Evolutionary conservation across 2,888 invertebrate genomes (phyloP), one percentile per base, ranked within the genome.

Genomic region (Synanthedon vespiformis): DNA sequence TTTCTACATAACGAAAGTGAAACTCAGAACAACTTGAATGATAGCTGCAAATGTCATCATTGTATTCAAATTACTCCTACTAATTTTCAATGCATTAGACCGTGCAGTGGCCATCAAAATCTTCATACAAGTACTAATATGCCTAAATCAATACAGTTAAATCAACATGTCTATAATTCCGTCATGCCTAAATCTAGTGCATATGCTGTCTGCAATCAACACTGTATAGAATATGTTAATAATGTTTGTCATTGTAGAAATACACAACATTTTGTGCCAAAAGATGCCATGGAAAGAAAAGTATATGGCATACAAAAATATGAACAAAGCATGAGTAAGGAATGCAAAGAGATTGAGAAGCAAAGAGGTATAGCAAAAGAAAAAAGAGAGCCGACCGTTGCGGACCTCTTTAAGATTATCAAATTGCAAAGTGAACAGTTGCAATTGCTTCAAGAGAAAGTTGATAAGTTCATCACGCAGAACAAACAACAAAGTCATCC

Each of bases 351-450:
- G 49, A 57, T 80, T 40, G 78, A 82, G 58, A 77, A 71, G 58
- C 74, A 77, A 58, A 50, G n/a, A 34, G 75, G 70, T 56, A 50
- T 79, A 10, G 54, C 56, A 1, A 83, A 80, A 58, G 84, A 86
- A 50, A 83, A 80, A 61, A 67, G 80, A 53, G 89, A 90, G 63
- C 89, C 90, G 10, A 88, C 89, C 18, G 88, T 89, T 18, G 79
- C 84, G 53, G 90, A 92, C 65, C 73, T 92, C 52, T 84, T 92
- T 56, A 89, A 90, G 67, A 89, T 92, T 55, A 90, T 92, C 48
- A 89, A 91, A 65, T 81, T 89, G 53, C 92, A 92, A 71, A 92
- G 90, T 74, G 90, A 92, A 60, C 92, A 92, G 64, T 74, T 92
- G 27, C 87, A 91, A 62, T 63, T 88, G 52, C 70, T 92, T 40